Evolutionary conservation across 2,797 vertebrate species (phyloP), one percentile per base, ranked within the genome.

Genomic region (Acrocephalus scirpaceus): DNA sequence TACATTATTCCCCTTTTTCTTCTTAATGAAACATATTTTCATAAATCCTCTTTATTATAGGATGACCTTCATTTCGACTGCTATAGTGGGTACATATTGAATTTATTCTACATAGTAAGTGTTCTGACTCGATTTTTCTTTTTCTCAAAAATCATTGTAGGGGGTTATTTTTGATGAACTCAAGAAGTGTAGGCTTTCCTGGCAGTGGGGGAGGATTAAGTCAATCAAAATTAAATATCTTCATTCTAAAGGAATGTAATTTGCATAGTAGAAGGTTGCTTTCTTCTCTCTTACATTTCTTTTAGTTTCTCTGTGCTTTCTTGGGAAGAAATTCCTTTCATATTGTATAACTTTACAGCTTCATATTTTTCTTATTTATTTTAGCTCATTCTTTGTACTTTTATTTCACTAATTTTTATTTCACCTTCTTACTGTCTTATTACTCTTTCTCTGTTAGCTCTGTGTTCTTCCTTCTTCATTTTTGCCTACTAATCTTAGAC

Each of bases 151-250:
- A 75, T 88, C 25, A 23, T 47, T 57, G 38, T 51, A 92, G 45
- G 15, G 48, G 21, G 4, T 95, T 92, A 53, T 78, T 91, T 92
- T 67, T 94, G 11, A 94, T 72, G 56, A 73, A 75, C 19, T 86
- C 32, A 58, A 86, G 61, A 90, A 91, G 56, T 56, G 66, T 81
- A 79, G 67, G 76, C 66, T 94, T 95, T 88, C 36, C 73, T 90
- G 66, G 62, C 26, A 86, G 69, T 47, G 66, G 30, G 38, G 77
- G 84, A 88, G 75, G 86, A 93, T 81, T 81, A 84, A 94, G 44
- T 91, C 84, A 93, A 93, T 95, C 94, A 94, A 90, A 92, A 90
- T 80, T 74, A 94, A 93, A 18, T 94, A 91, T 56, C 73, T 53
- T 89, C 29, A 82, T 82, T 90, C 40, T 90, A 93, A 94, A 84